A percentile compares a stretch with the other conserved stretches of the same genome.
These are phyloP conservation scores for Anguilla obscura DNA, from an alignment of 2,797 vertebrate species.

Conservation along the genomic window DNA sequence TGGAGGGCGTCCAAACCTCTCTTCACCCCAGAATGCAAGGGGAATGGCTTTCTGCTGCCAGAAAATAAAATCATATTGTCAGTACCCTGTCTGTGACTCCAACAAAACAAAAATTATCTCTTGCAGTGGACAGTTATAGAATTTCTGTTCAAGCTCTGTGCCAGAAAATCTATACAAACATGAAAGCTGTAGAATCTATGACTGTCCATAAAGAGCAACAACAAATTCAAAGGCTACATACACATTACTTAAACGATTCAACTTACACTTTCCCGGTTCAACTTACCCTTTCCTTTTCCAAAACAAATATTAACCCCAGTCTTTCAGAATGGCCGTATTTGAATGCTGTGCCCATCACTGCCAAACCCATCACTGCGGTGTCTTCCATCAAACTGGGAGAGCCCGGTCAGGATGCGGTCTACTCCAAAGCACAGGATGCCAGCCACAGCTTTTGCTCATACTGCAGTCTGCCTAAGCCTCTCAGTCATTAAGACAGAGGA, in stretches of 20 bases:
- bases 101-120: neutral
- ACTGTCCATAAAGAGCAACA: neutral
- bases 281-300: no score
- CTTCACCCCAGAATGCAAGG: neutral
- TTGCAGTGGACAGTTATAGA: neutral
- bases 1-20: neutral
- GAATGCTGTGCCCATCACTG: neutral
- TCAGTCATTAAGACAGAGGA: neutral
- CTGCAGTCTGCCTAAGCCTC: neutral
- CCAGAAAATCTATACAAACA: neutral
- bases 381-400: neutral
- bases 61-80: neutral
- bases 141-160: neutral
- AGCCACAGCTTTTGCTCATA: neutral
- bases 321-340: neutral
- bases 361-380: neutral
- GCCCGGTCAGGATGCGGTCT: no score
- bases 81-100: neutral
- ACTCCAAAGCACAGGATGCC: neutral
- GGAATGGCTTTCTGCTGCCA: neutral
- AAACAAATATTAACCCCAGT: no score
- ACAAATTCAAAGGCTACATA: neutral
- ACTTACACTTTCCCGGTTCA: neutral
- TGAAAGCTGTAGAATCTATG: neutral
- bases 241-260: no score